Evolutionary conservation across 1,140 invertebrate genomes (phyloP), one percentile per base, ranked within the genome.

Genomic region (Telenomus remus): DNA sequence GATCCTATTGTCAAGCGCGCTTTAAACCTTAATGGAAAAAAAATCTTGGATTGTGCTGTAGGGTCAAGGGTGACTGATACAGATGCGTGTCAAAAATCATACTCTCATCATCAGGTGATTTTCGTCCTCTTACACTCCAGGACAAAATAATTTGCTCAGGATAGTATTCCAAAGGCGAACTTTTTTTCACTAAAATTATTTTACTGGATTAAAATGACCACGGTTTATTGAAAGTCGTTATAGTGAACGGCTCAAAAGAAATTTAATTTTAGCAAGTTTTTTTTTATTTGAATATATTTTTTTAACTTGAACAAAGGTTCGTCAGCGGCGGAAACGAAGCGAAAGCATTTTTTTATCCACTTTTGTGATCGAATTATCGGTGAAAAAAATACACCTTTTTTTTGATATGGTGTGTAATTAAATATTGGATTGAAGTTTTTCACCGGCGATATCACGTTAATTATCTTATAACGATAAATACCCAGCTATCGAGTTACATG

Each of bases 1-100:
- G 57, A 6, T 34, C 19, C 71, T 55, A 71, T 81, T 78, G 76
- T 77, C 73, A 44, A 57, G 46, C 56, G 42, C 9, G 16, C 37
- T 10, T 47, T 64, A 70, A 65, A 66, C 44, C 56, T 51, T 68
- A 59, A 57, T 77, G 10, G 66, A 53, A 49, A 72, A 35, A 71
- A 56, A 56, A 53, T 60, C 11, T 12, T 27, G 49, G 53, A 72
- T 44, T 56, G 50, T 49, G 57, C 60, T 71, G 57, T 68, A 46
- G 61, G 61, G 74, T 66, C 74, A 71, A 76, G 63, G 57, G 43
- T 60, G 65, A 37, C 14, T 54, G 10, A 16, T 10, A 14, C 6
- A 33, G 16, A 13, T 2, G 39, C 44, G n/a, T 13, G n/a, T 9
- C 5, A 13, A 4, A 48, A 48, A 27, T 57, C 47, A 57, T 48